Percentiles rank a stretch among this genome's conserved stretches.
These are phyloP conservation scores for Pegoplata infirma DNA, from an alignment of 2,888 invertebrate species.

Conservation along the genomic window DNA sequence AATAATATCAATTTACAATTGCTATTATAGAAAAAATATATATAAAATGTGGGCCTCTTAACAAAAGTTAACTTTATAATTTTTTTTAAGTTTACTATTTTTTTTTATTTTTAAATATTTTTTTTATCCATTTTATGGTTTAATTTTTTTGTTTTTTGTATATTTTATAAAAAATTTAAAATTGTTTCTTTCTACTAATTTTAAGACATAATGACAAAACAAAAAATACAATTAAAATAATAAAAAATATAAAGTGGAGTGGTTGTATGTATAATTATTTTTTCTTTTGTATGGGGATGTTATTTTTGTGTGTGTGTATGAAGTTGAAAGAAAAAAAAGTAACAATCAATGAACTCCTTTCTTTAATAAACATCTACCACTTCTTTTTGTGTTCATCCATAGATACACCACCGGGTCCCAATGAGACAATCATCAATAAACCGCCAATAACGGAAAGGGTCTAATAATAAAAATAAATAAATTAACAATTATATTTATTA, in stretches of 20 bases:
- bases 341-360: slow-evolving; percentile 34
- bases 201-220: slow-evolving; percentile 59
- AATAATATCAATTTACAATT: slow-evolving; percentile 42
- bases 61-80: slow-evolving; percentile 16
- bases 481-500: no score
- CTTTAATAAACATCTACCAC: slow-evolving; percentile 79
- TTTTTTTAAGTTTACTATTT: slow-evolving; percentile 53
- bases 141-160: slow-evolving; percentile 47
- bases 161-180: slow-evolving; percentile 62
- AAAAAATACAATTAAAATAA: slow-evolving; percentile 63
- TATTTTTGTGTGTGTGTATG: slow-evolving; percentile 4
- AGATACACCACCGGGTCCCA: slow-evolving; percentile 98
- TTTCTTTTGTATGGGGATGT: slow-evolving; percentile 26
- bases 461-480: slow-evolving; percentile 81
- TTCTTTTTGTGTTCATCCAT: slow-evolving; percentile 99
- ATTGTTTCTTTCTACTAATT: slow-evolving; percentile 46
- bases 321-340: slow-evolving; percentile 30
- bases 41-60: slow-evolving; percentile 19
- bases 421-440: slow-evolving; percentile 96
- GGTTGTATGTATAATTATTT: slow-evolving; percentile 35
- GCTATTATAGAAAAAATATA: slow-evolving; percentile 25
- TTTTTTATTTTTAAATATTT: slow-evolving; percentile 49
- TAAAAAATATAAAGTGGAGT: slow-evolving; percentile 55
- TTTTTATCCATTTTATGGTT: slow-evolving; percentile 63
- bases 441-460: slow-evolving; percentile 99